Evolutionary conservation across 1,140 invertebrate genomes (phyloP).

Genomic region (Papilio helenus): DNA sequence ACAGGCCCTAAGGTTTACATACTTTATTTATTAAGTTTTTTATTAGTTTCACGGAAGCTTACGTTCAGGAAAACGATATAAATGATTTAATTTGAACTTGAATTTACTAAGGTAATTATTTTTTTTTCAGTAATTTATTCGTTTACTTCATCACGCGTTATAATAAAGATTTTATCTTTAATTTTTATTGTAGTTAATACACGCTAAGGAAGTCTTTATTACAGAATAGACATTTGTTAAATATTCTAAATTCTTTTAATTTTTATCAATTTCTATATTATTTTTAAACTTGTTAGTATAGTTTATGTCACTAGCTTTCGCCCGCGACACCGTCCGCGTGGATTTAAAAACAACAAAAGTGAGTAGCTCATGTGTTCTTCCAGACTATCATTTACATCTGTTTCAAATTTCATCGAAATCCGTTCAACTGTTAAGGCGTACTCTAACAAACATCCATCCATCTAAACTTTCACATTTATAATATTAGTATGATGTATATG

Average conservation of each 20-base stretch:
- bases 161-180: neutral
- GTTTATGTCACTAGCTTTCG: too few species aligned
- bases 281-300: too few species aligned
- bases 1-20: too few species aligned
- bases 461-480: too few species aligned
- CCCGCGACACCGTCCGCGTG: too few species aligned
- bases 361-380: too few species aligned
- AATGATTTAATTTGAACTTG: neutral
- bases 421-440: neutral
- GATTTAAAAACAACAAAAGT: too few species aligned
- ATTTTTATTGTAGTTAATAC: neutral
- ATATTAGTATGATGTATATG: neutral
- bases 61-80: neutral
- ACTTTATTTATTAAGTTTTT: neutral
- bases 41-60: neutral
- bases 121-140: neutral
- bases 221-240: too few species aligned
- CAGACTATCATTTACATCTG: too few species aligned
- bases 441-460: neutral
- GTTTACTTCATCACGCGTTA: neutral
- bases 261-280: too few species aligned
- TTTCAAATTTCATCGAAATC: too few species aligned
- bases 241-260: too few species aligned
- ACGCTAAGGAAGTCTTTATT: neutral
- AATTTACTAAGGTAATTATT: neutral